A percentile compares a stretch with the other conserved stretches of the same genome.
These are phyloP conservation scores for Iselma pallidipennis DNA, from an alignment of 2,888 invertebrate species.

Conservation along the genomic window DNA sequence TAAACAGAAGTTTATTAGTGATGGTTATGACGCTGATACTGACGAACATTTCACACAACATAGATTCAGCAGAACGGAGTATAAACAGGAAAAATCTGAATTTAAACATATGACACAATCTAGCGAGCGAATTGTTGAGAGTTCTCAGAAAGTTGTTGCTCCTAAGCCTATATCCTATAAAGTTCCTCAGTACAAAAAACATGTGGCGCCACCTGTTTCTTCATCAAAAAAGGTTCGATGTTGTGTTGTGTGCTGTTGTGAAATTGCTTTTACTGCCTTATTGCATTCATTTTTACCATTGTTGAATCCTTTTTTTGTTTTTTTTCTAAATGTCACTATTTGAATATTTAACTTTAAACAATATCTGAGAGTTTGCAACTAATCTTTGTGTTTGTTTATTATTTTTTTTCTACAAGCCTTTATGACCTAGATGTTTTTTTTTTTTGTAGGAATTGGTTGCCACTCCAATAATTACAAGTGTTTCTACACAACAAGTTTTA, in stretches of 20 bases:
- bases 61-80: constrained; percentile 44
- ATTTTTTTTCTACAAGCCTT: constrained; percentile 15
- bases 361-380: not conserved
- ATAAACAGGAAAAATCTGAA: constrained; percentile 46
- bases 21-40: constrained; percentile 73
- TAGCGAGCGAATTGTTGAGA: constrained; percentile 43
- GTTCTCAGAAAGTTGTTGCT: constrained; percentile 38
- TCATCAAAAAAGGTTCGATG: constrained; percentile 54
- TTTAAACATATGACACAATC: constrained; percentile 46
- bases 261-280: constrained; percentile 1
- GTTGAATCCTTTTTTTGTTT: no score
- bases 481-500: constrained; percentile 50
- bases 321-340: no score
- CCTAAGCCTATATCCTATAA: constrained; percentile 40
- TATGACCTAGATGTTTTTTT: constrained; percentile 15
- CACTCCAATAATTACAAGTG: constrained; percentile 59
- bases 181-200: constrained; percentile 49
- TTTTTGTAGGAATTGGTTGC: constrained; percentile 60
- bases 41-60: constrained; percentile 62
- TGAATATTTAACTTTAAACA: no score
- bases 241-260: constrained; percentile 21
- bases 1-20: constrained; percentile 58
- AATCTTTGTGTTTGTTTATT: constrained; percentile 21
- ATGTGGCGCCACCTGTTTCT: constrained; percentile 42
- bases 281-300: no score